Evolutionary conservation across 1,140 invertebrate species (phyloP), one percentile per base, ranked within the genome.

Genomic region (Ephestia elutella): DNA sequence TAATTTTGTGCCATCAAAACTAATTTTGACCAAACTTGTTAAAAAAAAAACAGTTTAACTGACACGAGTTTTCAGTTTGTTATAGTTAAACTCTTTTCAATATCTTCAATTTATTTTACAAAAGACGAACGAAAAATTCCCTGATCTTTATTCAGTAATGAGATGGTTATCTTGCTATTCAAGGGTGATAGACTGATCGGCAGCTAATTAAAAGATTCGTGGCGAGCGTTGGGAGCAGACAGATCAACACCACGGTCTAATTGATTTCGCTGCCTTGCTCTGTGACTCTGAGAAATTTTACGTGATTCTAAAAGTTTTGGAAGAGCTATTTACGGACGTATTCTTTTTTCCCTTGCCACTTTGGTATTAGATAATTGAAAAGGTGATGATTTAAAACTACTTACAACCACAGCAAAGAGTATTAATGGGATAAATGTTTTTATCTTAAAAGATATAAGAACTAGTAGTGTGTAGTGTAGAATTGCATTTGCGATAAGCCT

Each of bases 191-290:
- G 59, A 63, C 67, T 70, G 67, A 75, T 79, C 79, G 60, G 70
- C 69, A 71, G 68, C 61, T 82, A 85, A 85, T 85, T 83, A 86
- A 69, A 77, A 76, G 67, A 67, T 73, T 75, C 71, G 60, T 73
- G 66, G n/a, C 59, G 64, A 69, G 61, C 60, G 57, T 69, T 74
- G 73, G 76, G 67, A 19, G 50, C 19, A 28, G 49, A 30, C 68
- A 56, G 62, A 66, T 68, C 66, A 70, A 70, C 64, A 71, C 65
- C 70, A 79, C 71, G 76, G 67, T 65, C 66, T 86, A 87, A 86
- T 86, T 83, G 81, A 86, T 87, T 87, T 84, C 60, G 70, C 65
- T 72, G 51, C 63, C 57, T 69, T 28, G 63, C 61, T 65, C 55
- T 60, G 21, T 50, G 59, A 50, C 66, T 70, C 62, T 59, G 53